These are phyloP conservation scores for Linyphia triangularis DNA, from an alignment of 2,888 invertebrate species.

Conservation along the genomic window DNA sequence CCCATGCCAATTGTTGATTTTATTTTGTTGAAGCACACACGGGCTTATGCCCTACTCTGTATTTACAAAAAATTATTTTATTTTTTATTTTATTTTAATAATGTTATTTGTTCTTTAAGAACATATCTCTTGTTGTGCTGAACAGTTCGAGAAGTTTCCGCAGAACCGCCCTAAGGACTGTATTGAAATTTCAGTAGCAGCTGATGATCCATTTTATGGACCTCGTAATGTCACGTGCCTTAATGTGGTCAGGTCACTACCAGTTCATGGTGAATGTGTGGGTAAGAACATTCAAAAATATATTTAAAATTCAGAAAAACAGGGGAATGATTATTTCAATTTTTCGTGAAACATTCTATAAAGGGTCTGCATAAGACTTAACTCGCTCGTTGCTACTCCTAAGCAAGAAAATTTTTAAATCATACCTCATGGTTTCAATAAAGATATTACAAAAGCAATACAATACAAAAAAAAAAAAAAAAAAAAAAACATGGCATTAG, in stretches of 20 bases:
- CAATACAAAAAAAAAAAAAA: no score
- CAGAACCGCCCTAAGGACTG: slow-evolving; percentile 89
- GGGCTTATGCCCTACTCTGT: neutral
- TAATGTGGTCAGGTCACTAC: slow-evolving; percentile 89
- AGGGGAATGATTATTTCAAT: no score
- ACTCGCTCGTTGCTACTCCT: no score
- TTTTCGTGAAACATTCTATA: no score
- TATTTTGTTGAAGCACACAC: neutral
- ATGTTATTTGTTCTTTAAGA: neutral
- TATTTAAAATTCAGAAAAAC: no score
- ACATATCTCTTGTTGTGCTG: slow-evolving; percentile 48
- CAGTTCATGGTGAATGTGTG: slow-evolving; percentile 53
- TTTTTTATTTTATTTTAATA: neutral
- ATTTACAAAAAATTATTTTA: no score
- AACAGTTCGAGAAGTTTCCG: slow-evolving; percentile 1
- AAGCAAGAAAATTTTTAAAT: no score
- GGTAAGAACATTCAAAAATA: slow-evolving; percentile 31
- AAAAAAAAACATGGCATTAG: no score
- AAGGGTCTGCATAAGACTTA: no score
- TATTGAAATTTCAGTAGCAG: slow-evolving; percentile 88
- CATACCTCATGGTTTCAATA: no score
- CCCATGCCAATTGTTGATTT: neutral
- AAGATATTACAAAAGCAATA: no score
- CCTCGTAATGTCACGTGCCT: slow-evolving; percentile 87
- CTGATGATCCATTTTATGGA: slow-evolving; percentile 87